Conservation (phyloP, 2,113 vertebrate genomes). For the Benitochromis conjunctus region DNA sequence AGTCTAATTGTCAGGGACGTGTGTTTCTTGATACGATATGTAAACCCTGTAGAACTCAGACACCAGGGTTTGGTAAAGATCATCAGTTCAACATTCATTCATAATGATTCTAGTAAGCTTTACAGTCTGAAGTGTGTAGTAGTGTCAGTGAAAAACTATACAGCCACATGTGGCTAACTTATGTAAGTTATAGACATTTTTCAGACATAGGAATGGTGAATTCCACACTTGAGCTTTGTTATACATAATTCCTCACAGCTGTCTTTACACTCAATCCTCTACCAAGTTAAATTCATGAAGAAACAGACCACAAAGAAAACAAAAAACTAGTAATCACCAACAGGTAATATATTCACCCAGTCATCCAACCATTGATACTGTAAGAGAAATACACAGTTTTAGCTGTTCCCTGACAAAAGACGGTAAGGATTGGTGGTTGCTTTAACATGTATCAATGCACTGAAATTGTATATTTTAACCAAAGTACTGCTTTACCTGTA, state of each 20-base stretch:
- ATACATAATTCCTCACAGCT: not conserved
- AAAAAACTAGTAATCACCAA: not conserved
- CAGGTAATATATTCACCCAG: not conserved
- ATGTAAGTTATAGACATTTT: not conserved
- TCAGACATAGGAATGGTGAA: not conserved
- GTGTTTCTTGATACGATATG: not conserved
- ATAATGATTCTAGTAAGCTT: not conserved
- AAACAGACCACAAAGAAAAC: not conserved
- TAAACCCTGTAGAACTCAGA: not conserved
- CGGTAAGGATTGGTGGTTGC: not conserved
- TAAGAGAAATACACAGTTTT: not conserved
- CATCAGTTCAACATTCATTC: not conserved
- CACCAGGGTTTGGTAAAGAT: not conserved
- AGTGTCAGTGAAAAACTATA: not conserved
- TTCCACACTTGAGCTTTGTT: not conserved
- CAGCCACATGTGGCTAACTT: not conserved
- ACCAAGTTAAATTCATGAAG: not conserved
- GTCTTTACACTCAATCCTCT: not conserved
- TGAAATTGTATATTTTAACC: not conserved
- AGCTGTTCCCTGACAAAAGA: accelerated
- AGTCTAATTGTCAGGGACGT: not conserved
- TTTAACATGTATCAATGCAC: not conserved
- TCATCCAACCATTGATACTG: not conserved
- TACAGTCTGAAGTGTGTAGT: not conserved
- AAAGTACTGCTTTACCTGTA: accelerated